A percentile compares a stretch with the other conserved stretches of the same genome.
These are phyloP conservation scores for Tipula lateralis DNA, from an alignment of 2,888 invertebrate species.

Conservation along the genomic window DNA sequence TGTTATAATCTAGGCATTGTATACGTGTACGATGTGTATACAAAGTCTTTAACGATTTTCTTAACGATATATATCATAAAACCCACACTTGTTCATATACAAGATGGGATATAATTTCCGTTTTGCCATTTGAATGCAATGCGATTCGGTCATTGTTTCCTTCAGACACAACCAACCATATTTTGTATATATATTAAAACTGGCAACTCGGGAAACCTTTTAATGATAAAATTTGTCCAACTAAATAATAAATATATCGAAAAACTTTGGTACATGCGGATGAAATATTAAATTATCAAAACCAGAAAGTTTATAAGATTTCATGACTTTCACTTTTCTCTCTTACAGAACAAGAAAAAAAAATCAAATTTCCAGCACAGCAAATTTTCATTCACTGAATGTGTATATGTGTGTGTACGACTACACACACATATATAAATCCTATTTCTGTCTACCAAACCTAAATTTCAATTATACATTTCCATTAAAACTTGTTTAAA, in stretches of 20 bases:
- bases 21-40: neutral
- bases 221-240: neutral
- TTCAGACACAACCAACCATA: no score
- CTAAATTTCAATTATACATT: neutral
- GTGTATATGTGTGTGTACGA: neutral
- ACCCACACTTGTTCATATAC: neutral
- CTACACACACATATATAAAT: neutral
- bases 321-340: neutral
- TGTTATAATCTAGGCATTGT: neutral
- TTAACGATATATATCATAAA: neutral
- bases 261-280: neutral
- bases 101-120: neutral
- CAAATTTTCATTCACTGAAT: neutral
- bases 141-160: no score
- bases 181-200: neutral
- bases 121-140: neutral
- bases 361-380: neutral
- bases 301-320: neutral
- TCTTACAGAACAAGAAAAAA: no score
- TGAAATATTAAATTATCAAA: constrained; percentile 1
- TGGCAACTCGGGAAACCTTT: neutral
- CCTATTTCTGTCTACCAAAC: neutral
- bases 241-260: neutral
- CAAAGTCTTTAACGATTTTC: neutral
- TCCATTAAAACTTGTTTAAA: neutral